These are phyloP conservation scores for Leptinotarsa texana DNA, from an alignment of 1,140 invertebrate genomes.

Conservation along the genomic window DNA sequence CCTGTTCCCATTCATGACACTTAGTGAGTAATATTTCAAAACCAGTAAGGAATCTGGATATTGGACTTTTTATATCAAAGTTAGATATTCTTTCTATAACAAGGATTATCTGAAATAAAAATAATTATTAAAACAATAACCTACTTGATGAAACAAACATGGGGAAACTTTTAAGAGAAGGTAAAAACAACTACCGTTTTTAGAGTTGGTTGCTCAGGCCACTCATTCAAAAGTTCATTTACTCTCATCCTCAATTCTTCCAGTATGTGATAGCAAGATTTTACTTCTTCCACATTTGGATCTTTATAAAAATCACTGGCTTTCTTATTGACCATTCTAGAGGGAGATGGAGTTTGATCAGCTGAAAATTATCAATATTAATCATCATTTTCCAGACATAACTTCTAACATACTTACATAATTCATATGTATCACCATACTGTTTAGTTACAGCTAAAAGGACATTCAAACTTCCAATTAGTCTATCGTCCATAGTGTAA, in stretches of 20 bases:
- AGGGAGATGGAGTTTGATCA: conserved; percentile 31
- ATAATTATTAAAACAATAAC: too few species aligned
- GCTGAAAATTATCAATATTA: background rate
- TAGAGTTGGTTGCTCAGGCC: conserved; percentile 89
- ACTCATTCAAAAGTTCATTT: conserved; percentile 73
- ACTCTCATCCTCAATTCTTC: conserved; percentile 66
- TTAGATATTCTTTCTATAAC: conserved; percentile 77
- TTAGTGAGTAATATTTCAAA: conserved; percentile 86
- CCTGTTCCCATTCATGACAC: conserved; percentile 88
- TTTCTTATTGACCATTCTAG: conserved; percentile 38
- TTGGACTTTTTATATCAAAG: conserved; percentile 78
- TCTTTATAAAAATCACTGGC: conserved; percentile 85
- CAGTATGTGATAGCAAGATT: conserved; percentile 72
- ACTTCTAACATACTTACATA: conserved; percentile 40
- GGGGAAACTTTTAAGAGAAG: background rate
- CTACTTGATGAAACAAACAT: background rate
- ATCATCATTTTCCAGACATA: background rate
- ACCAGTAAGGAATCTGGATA: conserved; percentile 88
- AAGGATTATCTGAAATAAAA: conserved; percentile 47
- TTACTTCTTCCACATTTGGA: conserved; percentile 76
- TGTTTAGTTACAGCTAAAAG: conserved; percentile 50
- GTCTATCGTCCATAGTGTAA: conserved; percentile 58
- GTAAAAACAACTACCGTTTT: conserved; percentile 62
- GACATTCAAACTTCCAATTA: conserved; percentile 62
- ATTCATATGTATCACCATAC: conserved; percentile 38